Evolutionary conservation across 2,888 invertebrate species (phyloP).

Genomic region (Mythimna vitellina): DNA sequence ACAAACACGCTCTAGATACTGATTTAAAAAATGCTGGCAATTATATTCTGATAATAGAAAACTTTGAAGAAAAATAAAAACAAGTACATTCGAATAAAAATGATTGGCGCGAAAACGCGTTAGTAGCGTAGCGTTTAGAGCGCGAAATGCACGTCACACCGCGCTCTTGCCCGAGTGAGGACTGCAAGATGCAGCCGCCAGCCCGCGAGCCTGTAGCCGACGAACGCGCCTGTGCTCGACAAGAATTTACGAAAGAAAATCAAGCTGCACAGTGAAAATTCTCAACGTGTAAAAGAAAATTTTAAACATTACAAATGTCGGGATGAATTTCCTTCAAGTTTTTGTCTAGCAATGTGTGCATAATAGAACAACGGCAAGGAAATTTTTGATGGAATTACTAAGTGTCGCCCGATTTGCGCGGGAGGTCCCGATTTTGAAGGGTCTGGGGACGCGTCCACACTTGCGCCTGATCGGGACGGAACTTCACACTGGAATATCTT

Average conservation of each 20-base stretch:
- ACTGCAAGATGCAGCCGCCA: conserved; percentile 73
- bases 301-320: background rate
- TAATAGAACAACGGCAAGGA: background rate
- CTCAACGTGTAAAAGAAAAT: background rate
- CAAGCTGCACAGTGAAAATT: conserved; percentile 50
- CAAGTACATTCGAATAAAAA: conserved; percentile 60
- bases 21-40: conserved; percentile 57
- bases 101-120: conserved; percentile 73
- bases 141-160: conserved; percentile 76
- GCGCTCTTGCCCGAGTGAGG: conserved; percentile 75
- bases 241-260: conserved; percentile 60
- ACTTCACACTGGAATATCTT: no score
- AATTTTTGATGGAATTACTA: no score
- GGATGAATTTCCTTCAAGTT: background rate
- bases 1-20: conserved; percentile 30
- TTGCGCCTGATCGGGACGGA: no score
- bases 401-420: no score
- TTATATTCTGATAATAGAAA: conserved; percentile 29
- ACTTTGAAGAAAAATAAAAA: conserved; percentile 5
- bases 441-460: no score
- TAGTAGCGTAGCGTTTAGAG: conserved; percentile 56
- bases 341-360: background rate
- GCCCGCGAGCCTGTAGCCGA: conserved; percentile 30
- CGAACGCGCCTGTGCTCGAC: conserved; percentile 27
- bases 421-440: no score